phyloP scores from a whole-genome alignment of 2,113 vertebrate species.

The Planiliza haematocheilus region DNA sequence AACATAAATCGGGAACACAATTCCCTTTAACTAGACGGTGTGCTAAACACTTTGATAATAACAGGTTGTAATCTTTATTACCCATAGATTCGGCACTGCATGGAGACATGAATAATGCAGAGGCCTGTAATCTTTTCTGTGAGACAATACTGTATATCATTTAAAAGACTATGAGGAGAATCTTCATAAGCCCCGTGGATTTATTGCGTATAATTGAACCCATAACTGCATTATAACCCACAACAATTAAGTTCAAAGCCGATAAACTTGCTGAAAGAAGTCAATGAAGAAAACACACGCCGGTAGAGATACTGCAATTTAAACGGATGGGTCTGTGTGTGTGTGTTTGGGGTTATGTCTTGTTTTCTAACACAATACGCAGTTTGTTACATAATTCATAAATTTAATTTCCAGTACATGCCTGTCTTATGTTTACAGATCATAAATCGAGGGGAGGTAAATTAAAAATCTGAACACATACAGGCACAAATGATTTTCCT shows the following conservation, averaged over 20 bases:
- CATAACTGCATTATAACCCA: slow-evolving; percentile 52
- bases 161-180: slow-evolving; percentile 49
- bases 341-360: slow-evolving; percentile 19
- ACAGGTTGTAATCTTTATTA: slow-evolving; percentile 79
- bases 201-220: slow-evolving; percentile 55
- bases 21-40: slow-evolving; percentile 64
- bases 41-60: slow-evolving; percentile 75
- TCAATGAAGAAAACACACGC: slow-evolving; percentile 3
- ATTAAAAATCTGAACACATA: slow-evolving; percentile 19
- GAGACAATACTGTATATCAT: slow-evolving; percentile 58
- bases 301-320: background rate
- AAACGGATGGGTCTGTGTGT: slow-evolving; percentile 26
- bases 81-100: slow-evolving; percentile 63
- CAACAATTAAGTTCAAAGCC: slow-evolving; percentile 52
- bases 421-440: slow-evolving; percentile 33
- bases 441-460: background rate
- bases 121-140: slow-evolving; percentile 61
- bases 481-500: background rate
- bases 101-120: slow-evolving; percentile 76
- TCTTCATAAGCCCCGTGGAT: slow-evolving; percentile 45
- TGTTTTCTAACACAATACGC: slow-evolving; percentile 25
- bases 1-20: slow-evolving; percentile 70
- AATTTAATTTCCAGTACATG: slow-evolving; percentile 39
- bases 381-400: slow-evolving; percentile 36
- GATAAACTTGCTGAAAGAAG: slow-evolving; percentile 52